Percentiles rank a stretch among this genome's conserved stretches.
Conservation (phyloP, 2,797 vertebrate genomes). For the Cygnus olor region DNA sequence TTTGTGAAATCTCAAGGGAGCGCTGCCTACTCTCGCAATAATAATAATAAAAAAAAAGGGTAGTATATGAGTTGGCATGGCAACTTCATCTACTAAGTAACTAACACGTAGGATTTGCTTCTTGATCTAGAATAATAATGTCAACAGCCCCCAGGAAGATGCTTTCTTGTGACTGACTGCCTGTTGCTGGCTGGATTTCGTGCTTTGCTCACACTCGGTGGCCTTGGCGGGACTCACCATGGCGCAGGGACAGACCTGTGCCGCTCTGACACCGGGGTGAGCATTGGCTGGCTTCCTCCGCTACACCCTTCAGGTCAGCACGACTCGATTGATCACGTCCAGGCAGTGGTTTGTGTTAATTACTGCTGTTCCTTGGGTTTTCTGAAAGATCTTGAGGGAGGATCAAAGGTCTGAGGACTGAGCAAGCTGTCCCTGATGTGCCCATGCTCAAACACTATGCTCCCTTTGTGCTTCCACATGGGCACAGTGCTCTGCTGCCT, state of each 20-base stretch:
- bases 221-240: background rate
- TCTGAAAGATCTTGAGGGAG: background rate
- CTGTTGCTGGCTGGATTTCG: background rate
- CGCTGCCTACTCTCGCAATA: constrained; percentile 54
- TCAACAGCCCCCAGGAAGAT: constrained; percentile 61
- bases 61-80: constrained; percentile 75
- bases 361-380: background rate
- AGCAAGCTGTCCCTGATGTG: background rate
- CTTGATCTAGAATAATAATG: constrained; percentile 69
- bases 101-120: constrained; percentile 60
- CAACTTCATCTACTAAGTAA: constrained; percentile 73
- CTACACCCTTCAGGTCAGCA: background rate
- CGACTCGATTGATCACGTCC: background rate
- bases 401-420: background rate
- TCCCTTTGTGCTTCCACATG: background rate
- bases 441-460: background rate
- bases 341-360: background rate
- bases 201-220: background rate
- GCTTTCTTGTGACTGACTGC: constrained; percentile 26
- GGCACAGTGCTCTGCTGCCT: background rate
- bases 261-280: background rate
- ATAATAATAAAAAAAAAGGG: constrained; percentile 51
- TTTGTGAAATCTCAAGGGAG: constrained; percentile 68
- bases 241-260: background rate
- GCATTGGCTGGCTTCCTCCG: background rate